phyloP scores from a whole-genome alignment of 2,113 vertebrate species.

The Narcine bancroftii region DNA sequence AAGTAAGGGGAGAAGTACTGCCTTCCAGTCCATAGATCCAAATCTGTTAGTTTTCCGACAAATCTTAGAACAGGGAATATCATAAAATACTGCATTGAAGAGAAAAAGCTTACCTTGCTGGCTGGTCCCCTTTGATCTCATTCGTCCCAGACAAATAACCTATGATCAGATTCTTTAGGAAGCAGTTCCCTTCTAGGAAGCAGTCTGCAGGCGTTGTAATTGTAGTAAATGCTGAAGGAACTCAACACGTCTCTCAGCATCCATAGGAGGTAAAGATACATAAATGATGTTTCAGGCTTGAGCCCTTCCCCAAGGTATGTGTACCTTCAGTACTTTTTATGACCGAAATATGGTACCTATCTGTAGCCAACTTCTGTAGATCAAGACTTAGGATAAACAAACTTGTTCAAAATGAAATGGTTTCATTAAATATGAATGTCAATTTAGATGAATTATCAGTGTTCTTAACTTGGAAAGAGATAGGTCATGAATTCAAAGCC shows the following conservation, averaged over 20 bases:
- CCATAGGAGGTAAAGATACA: no score
- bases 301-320: no score
- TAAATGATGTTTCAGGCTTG: no score
- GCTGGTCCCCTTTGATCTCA: background rate
- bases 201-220: no score
- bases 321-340: background rate
- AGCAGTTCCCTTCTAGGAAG: no score
- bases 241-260: no score
- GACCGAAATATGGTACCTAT: background rate
- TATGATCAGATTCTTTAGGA: background rate
- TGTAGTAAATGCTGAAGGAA: no score
- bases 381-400: background rate
- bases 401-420: background rate
- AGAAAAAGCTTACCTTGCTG: background rate
- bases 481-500: background rate
- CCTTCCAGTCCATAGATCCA: background rate
- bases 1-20: background rate
- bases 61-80: background rate
- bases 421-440: background rate
- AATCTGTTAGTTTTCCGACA: background rate
- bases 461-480: background rate
- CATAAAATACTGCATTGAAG: background rate
- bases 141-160: background rate
- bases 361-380: background rate
- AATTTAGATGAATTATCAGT: background rate